Evolutionary conservation across 2,888 invertebrate species (phyloP).

Genomic region (Caenorhabditis sulstoni): DNA sequence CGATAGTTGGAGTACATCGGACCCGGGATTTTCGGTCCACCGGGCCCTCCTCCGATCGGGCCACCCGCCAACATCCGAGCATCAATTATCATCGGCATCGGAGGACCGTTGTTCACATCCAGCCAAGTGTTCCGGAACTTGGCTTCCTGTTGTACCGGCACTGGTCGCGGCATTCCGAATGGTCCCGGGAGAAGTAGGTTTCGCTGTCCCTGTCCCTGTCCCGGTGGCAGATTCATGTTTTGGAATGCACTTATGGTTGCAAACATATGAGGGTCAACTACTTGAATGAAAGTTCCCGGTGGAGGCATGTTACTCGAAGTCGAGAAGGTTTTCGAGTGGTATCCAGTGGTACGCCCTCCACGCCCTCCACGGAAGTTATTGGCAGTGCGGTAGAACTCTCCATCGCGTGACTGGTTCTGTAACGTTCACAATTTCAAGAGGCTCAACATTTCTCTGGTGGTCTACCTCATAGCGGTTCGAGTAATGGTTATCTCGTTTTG

Average conservation of each 20-base stretch:
- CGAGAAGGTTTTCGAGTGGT: background rate
- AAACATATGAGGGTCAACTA: slow-evolving; percentile 26
- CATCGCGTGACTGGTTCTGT: slow-evolving; percentile 16
- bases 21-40: too few species aligned
- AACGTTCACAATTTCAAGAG: too few species aligned
- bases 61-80: background rate
- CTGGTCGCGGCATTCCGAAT: slow-evolving; percentile 30
- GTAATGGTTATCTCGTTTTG: slow-evolving; percentile 33
- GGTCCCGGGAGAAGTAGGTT: slow-evolving; percentile 39
- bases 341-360: slow-evolving; percentile 12
- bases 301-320: slow-evolving; percentile 4
- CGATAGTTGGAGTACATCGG: background rate
- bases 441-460: too few species aligned
- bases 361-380: slow-evolving; percentile 1
- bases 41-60: background rate
- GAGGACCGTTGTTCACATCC: slow-evolving; percentile 53
- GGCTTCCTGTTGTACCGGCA: slow-evolving; percentile 53
- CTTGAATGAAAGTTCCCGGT: too few species aligned
- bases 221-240: slow-evolving; percentile 20
- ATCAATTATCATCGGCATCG: background rate
- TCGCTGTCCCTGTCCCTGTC: slow-evolving; percentile 6
- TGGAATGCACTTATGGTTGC: slow-evolving; percentile 38
- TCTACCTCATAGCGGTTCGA: slow-evolving; percentile 26
- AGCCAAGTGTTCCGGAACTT: slow-evolving; percentile 71
- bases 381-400: slow-evolving; percentile 1